A percentile compares a stretch with the other conserved stretches of the same genome.
Conservation (phyloP, 1,140 invertebrate species). For the Oreohelix idahoensis region DNA sequence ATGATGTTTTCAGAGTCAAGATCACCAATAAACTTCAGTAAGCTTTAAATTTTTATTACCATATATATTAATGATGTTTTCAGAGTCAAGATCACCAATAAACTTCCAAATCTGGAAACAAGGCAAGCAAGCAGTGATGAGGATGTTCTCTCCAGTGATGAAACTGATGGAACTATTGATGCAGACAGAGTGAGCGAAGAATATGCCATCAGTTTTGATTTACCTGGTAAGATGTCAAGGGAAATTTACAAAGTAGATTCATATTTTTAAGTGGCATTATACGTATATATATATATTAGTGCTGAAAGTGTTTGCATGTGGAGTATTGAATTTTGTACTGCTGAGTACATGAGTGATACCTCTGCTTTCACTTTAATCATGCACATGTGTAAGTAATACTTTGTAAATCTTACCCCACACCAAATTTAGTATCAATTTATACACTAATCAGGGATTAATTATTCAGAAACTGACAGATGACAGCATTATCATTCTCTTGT, state of each 20-base stretch:
- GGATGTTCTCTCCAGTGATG: conserved; percentile 78
- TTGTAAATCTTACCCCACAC: too few species aligned
- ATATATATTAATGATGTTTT: neutral
- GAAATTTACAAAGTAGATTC: neutral
- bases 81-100: conserved; percentile 85
- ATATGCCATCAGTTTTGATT: conserved; percentile 61
- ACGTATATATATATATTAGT: too few species aligned
- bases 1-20: conserved; percentile 78
- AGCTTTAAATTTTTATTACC: too few species aligned
- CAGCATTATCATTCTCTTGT: too few species aligned
- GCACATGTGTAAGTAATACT: too few species aligned
- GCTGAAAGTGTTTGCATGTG: too few species aligned
- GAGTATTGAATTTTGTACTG: too few species aligned
- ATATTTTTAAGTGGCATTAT: neutral
- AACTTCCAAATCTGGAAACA: conserved; percentile 81
- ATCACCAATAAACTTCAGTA: conserved; percentile 85
- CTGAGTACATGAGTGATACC: too few species aligned
- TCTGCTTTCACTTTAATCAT: too few species aligned
- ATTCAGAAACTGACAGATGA: too few species aligned
- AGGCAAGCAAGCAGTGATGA: conserved; percentile 86
- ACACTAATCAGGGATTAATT: too few species aligned
- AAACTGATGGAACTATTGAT: conserved; percentile 77
- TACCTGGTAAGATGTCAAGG: conserved; percentile 53
- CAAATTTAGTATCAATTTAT: too few species aligned
- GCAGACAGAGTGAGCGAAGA: conserved; percentile 53